Percentiles rank a stretch among this genome's conserved stretches.
These are phyloP conservation scores for Mesembrinibis cayennensis DNA, from an alignment of 2,113 vertebrate genomes.

Conservation along the genomic window DNA sequence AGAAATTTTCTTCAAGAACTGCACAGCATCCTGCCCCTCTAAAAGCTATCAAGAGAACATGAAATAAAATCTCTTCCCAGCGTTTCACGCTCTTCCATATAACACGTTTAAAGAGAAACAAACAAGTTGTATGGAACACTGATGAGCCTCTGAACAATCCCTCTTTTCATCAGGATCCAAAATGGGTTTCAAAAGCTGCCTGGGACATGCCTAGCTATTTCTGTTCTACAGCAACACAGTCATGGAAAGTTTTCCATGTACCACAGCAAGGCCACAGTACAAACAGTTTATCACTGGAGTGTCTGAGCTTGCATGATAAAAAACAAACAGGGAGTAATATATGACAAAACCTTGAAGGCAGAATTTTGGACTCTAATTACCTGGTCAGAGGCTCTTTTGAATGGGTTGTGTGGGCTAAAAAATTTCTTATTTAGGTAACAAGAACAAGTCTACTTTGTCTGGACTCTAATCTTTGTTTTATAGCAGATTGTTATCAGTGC, in stretches of 20 bases:
- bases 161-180: slow-evolving; percentile 52
- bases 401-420: neutral
- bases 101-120: slow-evolving; percentile 24
- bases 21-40: neutral
- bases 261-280: slow-evolving; percentile 63
- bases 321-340: slow-evolving; percentile 48
- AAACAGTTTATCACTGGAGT: slow-evolving; percentile 61
- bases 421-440: neutral
- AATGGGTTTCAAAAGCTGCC: slow-evolving; percentile 15
- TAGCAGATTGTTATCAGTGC: neutral
- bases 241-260: slow-evolving; percentile 71
- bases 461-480: slow-evolving; percentile 26
- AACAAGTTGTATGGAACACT: neutral
- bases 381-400: slow-evolving; percentile 26
- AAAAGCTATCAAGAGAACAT: neutral
- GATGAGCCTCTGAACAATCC: slow-evolving; percentile 1
- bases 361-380: slow-evolving; percentile 36
- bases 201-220: slow-evolving; percentile 52
- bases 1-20: neutral
- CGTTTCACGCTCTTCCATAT: accelerated
- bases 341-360: slow-evolving; percentile 53
- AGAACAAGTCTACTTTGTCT: slow-evolving; percentile 14
- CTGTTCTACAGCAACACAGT: slow-evolving; percentile 51
- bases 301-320: slow-evolving; percentile 5
- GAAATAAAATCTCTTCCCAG: neutral